Conservation (phyloP, 2,888 invertebrate species). For the Cerceris rybyensis region DNA sequence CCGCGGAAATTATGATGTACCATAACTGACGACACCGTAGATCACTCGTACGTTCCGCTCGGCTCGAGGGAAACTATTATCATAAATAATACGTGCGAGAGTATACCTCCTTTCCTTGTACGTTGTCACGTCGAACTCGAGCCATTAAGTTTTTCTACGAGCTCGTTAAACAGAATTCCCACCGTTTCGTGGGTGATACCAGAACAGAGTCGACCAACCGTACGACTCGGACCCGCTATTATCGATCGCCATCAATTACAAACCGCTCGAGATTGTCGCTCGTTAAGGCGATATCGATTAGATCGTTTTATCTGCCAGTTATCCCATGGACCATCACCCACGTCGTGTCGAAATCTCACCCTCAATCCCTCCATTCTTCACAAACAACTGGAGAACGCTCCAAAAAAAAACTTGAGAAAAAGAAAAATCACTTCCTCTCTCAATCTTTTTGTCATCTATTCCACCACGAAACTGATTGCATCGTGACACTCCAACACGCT, state of each 20-base stretch:
- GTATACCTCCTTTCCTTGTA: constrained; percentile 37
- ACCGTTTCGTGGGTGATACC: constrained; percentile 72
- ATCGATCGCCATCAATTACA: constrained; percentile 75
- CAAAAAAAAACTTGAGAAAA: no score
- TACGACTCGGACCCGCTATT: constrained; percentile 47
- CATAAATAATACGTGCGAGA: constrained; percentile 56
- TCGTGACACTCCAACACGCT: not conserved
- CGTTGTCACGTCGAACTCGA: constrained; percentile 63
- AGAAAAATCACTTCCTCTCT: not conserved
- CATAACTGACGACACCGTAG: constrained; percentile 65
- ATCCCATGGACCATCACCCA: constrained; percentile 16
- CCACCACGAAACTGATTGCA: not conserved
- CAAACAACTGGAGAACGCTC: not conserved
- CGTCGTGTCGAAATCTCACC: constrained; percentile 21
- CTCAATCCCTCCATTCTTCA: not conserved
- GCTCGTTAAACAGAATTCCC: constrained; percentile 74
- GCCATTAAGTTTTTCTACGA: constrained; percentile 71
- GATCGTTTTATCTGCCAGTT: constrained; percentile 62
- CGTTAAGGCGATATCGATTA: constrained; percentile 73
- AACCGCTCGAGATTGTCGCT: constrained; percentile 61
- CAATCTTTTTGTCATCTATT: not conserved
- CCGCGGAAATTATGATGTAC: constrained; percentile 67
- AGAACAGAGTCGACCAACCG: constrained; percentile 22
- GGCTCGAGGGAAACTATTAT: constrained; percentile 49
- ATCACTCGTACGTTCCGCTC: constrained; percentile 54